Evolutionary conservation across 2,797 vertebrate genomes (phyloP).

Genomic region (Pangasius djambal): DNA sequence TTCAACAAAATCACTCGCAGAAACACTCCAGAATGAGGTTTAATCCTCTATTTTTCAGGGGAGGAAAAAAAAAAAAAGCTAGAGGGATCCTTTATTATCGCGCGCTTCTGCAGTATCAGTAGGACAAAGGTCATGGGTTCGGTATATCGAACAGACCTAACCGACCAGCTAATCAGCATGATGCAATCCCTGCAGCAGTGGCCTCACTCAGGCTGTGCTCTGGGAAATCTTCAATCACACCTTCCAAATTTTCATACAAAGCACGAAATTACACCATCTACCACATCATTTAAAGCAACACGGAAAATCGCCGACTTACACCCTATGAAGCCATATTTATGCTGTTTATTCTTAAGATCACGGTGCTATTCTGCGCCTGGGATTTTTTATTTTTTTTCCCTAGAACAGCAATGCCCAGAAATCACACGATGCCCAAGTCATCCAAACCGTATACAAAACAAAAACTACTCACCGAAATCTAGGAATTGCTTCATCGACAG

Average conservation of each 20-base stretch:
- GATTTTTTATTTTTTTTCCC: background rate
- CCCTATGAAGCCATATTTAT: background rate
- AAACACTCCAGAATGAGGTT: background rate
- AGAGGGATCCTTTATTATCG: background rate
- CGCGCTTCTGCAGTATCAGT: background rate
- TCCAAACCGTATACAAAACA: background rate
- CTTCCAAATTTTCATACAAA: background rate
- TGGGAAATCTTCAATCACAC: background rate
- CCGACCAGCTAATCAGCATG: background rate
- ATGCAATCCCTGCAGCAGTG: constrained; percentile 19
- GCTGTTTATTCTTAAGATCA: background rate
- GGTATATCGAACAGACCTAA: background rate
- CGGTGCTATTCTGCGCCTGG: background rate
- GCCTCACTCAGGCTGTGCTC: background rate
- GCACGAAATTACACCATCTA: background rate
- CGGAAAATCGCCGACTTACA: background rate
- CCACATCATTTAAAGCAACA: background rate
- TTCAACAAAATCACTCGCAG: background rate
- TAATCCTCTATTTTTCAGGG: background rate
- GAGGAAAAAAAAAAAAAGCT: background rate
- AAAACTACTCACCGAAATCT: constrained; percentile 85
- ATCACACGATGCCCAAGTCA: background rate
- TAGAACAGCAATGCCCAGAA: background rate
- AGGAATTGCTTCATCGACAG: constrained; percentile 95
- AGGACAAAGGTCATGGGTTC: background rate